phyloP scores from a whole-genome alignment of 2,888 invertebrate species.

The Tenthredo amoena region DNA sequence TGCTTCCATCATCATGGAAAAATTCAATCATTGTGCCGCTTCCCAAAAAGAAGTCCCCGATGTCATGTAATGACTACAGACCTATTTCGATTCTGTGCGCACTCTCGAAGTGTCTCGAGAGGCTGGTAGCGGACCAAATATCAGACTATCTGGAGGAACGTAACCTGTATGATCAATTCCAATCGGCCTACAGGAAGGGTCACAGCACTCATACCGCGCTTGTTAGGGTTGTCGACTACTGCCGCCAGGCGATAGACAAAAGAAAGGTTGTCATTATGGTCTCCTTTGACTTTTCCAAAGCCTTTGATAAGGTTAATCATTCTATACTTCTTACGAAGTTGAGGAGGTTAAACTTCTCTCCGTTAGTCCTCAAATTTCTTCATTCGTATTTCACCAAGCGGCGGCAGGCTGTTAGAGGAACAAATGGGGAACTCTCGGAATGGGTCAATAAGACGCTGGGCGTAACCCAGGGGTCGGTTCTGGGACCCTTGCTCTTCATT shows the following conservation, averaged over 20 bases:
- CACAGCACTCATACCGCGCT: conserved; percentile 39
- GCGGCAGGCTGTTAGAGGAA: conserved; percentile 8
- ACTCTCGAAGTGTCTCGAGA: conserved; percentile 32
- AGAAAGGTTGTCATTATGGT: conserved; percentile 30
- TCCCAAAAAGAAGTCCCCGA: conserved; percentile 24
- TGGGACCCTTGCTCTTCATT: not conserved
- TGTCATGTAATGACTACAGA: not conserved
- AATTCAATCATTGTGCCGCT: conserved; percentile 9
- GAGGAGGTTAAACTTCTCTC: conserved; percentile 10
- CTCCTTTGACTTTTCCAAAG: conserved; percentile 40
- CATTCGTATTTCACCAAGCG: conserved; percentile 26
- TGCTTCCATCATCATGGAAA: conserved; percentile 17
- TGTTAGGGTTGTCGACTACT: not conserved
- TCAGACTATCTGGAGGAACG: not conserved
- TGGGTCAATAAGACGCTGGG: not conserved
- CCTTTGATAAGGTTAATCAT: conserved; percentile 38
- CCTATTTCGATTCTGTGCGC: conserved; percentile 43
- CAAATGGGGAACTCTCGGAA: conserved; percentile 1
- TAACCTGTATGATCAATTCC: not conserved
- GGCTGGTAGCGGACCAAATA: not conserved
- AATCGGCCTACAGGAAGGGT: conserved; percentile 21
- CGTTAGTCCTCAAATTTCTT: not conserved
- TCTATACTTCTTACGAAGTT: not conserved
- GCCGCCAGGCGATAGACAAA: not conserved
- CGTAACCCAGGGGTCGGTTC: conserved; percentile 5